Percentiles rank a stretch among this genome's conserved stretches.
phyloP scores from a whole-genome alignment of 2,888 invertebrate genomes.

The Notodonta dromedarius region DNA sequence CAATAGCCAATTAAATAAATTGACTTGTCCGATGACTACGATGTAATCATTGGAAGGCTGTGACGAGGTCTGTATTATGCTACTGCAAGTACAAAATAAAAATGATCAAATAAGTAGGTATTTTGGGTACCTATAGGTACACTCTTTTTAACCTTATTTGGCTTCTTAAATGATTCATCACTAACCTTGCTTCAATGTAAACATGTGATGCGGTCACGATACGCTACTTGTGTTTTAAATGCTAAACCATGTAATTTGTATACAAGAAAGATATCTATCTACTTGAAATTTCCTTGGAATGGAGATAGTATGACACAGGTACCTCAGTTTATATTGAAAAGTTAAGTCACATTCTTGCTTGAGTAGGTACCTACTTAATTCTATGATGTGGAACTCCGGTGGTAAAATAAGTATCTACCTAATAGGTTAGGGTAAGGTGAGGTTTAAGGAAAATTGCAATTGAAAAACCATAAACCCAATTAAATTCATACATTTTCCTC shows the following conservation, averaged over 20 bases:
- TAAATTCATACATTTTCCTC: no score
- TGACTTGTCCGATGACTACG: conserved; percentile 22
- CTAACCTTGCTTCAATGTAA: conserved; percentile 38
- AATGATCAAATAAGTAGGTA: not conserved
- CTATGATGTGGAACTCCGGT: not conserved
- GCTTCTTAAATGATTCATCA: conserved; percentile 23
- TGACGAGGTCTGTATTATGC: not conserved
- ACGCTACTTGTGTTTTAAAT: conserved; percentile 48
- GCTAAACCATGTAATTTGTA: conserved; percentile 42
- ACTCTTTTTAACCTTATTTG: conserved; percentile 2
- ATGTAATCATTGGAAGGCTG: not conserved
- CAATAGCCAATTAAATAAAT: conserved; percentile 34
- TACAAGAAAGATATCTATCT: conserved; percentile 31
- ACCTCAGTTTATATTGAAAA: not conserved
- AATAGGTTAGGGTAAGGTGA: not conserved
- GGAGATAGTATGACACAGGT: conserved; percentile 10
- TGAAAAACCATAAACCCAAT: no score
- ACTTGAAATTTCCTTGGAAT: conserved; percentile 44
- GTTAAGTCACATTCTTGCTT: not conserved
- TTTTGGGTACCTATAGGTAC: not conserved
- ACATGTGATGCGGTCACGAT: conserved; percentile 39
- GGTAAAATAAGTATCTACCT: not conserved
- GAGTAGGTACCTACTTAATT: not conserved
- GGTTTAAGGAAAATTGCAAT: not conserved
- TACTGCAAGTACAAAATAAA: not conserved